phyloP scores from a whole-genome alignment of 2,113 vertebrate species.

The Uria lomvia region DNA sequence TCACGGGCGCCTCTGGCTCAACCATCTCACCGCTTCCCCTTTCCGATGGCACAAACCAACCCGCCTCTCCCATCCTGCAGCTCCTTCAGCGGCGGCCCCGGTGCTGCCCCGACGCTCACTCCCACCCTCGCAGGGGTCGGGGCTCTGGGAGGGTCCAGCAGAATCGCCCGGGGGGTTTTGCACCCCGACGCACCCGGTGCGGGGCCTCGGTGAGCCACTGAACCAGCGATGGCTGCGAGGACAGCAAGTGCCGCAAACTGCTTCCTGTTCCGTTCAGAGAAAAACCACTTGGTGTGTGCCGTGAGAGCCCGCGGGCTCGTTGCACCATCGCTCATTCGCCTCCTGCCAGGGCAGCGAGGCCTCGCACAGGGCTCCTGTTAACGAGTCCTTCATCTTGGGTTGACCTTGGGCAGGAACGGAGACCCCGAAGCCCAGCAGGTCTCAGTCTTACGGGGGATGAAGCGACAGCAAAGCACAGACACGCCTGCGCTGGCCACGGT shows the following conservation, averaged over 20 bases:
- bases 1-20: not conserved
- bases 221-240: not conserved
- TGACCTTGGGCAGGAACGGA: too few species aligned
- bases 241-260: not conserved
- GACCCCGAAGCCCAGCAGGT: not conserved
- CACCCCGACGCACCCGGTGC: accelerated
- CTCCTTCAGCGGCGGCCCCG: accelerated
- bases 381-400: accelerated
- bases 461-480: not conserved
- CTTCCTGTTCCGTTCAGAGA: slow-evolving; percentile 49
- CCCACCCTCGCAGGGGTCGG: accelerated
- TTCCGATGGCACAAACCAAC: not conserved
- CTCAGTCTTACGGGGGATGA: accelerated
- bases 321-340: accelerated
- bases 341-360: not conserved
- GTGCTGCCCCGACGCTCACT: accelerated
- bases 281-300: not conserved
- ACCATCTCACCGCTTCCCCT: slow-evolving; percentile 41
- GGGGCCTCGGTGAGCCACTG: not conserved
- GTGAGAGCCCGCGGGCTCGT: accelerated
- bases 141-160: not conserved
- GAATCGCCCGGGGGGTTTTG: accelerated
- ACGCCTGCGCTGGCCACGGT: accelerated
- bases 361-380: not conserved
- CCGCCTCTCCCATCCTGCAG: not conserved